phyloP scores from a whole-genome alignment of 2,888 invertebrate genomes.

The Himalopsyche anomala region DNA sequence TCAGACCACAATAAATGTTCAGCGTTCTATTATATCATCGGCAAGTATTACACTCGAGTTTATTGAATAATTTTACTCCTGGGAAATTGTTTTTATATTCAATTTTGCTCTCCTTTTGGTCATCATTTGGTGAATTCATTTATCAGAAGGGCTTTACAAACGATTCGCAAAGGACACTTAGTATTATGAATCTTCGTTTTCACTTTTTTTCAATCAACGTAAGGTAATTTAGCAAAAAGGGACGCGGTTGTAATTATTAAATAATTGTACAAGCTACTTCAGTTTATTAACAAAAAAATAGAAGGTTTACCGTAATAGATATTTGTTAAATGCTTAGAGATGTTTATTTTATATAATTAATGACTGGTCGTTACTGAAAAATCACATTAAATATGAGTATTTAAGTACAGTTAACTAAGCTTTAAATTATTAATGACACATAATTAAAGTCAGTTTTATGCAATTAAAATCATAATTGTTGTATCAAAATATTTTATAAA shows the following conservation, averaged over 20 bases:
- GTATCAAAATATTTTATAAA: no score
- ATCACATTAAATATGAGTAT: no score
- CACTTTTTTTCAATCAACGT: not conserved
- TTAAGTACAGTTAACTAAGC: no score
- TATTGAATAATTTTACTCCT: slow-evolving; percentile 10
- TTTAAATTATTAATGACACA: no score
- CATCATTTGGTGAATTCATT: not conserved
- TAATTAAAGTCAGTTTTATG: no score
- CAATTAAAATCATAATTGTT: no score
- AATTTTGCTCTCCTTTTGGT: not conserved
- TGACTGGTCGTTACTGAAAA: no score
- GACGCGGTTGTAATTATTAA: not conserved
- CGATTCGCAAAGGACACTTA: not conserved
- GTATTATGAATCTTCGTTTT: not conserved
- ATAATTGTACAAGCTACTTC: not conserved
- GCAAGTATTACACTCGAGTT: not conserved
- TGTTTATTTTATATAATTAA: no score
- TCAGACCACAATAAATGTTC: not conserved
- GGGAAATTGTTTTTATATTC: slow-evolving; percentile 3
- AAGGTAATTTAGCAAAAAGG: not conserved
- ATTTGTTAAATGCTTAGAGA: no score
- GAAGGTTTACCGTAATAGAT: no score
- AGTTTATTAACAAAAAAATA: no score
- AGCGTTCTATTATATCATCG: not conserved
- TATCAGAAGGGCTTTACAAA: not conserved